A percentile compares a stretch with the other conserved stretches of the same genome.
Evolutionary conservation across 2,113 vertebrate genomes (phyloP).

Genomic region (Chlorocebus sabaeus): DNA sequence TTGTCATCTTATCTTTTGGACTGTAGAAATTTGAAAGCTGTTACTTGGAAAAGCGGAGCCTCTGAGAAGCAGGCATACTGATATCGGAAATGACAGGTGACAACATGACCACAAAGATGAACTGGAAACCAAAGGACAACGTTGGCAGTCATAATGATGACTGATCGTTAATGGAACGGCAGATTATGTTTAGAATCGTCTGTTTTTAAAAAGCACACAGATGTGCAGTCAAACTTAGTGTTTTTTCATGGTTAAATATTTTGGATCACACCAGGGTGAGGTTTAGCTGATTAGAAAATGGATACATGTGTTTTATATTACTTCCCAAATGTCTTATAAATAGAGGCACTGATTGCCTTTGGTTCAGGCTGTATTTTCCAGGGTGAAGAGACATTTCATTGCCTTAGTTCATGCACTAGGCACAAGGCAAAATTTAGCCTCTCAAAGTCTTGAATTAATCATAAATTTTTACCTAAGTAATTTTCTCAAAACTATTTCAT

Average conservation of each 20-base stretch:
- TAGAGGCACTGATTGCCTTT: neutral
- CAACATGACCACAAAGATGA: neutral
- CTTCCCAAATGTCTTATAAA: neutral
- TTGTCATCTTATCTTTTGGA: neutral
- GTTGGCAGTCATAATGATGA: neutral
- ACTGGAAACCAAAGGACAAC: neutral
- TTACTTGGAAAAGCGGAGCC: neutral
- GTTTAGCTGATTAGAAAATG: neutral
- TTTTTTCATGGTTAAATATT: neutral
- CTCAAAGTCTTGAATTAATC: neutral
- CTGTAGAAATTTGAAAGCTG: neutral
- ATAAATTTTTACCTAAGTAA: neutral
- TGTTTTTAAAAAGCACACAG: neutral
- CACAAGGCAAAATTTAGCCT: neutral
- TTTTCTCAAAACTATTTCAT: neutral
- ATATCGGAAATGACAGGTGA: neutral
- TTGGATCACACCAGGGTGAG: neutral
- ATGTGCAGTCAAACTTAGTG: no score
- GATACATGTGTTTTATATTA: neutral
- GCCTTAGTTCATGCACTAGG: neutral
- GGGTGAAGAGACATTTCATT: neutral
- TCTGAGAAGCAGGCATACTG: neutral
- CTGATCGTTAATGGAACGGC: neutral
- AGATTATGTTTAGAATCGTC: neutral
- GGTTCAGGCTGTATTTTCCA: neutral